A percentile compares a stretch with the other conserved stretches of the same genome.
phyloP scores from a whole-genome alignment of 1,140 invertebrate genomes.

The Daktulosphaira vitifoliae region DNA sequence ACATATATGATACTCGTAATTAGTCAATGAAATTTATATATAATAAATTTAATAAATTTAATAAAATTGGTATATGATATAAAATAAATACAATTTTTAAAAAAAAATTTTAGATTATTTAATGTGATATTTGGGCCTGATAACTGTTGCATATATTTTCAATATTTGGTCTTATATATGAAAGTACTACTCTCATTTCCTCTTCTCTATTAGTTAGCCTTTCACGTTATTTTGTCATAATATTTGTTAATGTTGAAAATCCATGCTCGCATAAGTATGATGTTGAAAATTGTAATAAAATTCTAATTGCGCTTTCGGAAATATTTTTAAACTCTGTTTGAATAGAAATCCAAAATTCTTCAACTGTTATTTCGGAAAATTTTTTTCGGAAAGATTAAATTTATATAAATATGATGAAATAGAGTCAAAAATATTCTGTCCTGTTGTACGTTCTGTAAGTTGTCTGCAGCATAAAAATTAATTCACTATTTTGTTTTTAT shows the following conservation, averaged over 20 bases:
- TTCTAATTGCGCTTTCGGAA: background rate
- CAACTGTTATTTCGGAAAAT: background rate
- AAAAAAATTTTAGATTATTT: too few relatives aligned
- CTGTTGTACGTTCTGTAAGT: background rate
- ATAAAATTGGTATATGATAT: background rate
- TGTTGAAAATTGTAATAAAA: background rate
- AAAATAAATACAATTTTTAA: conserved; percentile 1
- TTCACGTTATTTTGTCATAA: background rate
- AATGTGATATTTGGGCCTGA: background rate
- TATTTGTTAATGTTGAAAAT: background rate
- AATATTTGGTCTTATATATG: background rate
- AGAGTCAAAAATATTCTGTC: background rate
- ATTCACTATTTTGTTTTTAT: background rate
- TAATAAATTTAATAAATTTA: background rate
- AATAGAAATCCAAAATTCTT: conserved; percentile 1
- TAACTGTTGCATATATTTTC: background rate
- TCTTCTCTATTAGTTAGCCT: too few relatives aligned
- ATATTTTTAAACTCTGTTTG: background rate
- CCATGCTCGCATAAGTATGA: too few relatives aligned
- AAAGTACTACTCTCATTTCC: background rate
- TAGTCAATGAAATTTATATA: background rate
- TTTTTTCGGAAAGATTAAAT: background rate
- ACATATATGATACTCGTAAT: background rate
- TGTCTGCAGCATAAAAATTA: background rate
- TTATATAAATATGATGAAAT: background rate